Evolutionary conservation across 2,888 invertebrate species (phyloP), one percentile per base, ranked within the genome.

Genomic region (Sarcophaga caerulescens): DNA sequence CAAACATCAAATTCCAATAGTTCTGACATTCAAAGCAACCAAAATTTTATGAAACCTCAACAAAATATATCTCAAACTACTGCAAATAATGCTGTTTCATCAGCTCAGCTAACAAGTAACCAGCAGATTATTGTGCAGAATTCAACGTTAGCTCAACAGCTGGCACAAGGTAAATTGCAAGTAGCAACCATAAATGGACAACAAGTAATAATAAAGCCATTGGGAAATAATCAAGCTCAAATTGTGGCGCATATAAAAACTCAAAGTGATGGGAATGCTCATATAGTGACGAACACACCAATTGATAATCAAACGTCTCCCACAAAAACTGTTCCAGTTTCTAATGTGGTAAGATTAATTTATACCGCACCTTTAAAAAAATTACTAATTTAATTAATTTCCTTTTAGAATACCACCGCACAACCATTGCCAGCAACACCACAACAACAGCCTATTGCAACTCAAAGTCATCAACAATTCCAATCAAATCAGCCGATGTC

Each of bases 161-260:
- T 97, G 85, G 96, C 97, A 2, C 95, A 96, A 19, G 97, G 97
- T 10, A 97, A 97, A 92, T 95, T 97, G 11, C 97, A 97, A 91
- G 94, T 97, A 80, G 97, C 97, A 0, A 97, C 96, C 0, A 96
- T 97, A 44, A 96, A 96, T 91, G 97, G 97, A 0, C 97, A 97
- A 90, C 97, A 97, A 92, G 97, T 97, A 45, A 94, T 97, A 65
- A 96, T 97, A 84, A 94, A 97, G 68, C 96, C 96, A 1, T 95
- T 97, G 12, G 96, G 96, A 74, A 96, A 96, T 91, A 96, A 96
- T 91, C 96, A 96, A 90, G 96, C 96, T 11, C 96, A 96, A 92
- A 96, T 97, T 79, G 96, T 97, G 23, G 96, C 96, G 1, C 96
- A 96, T 90, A 94, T 96, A 70, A 95, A 95, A 19, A 94, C 95